These are phyloP conservation scores for Ariolimax columbianus DNA, from an alignment of 2,888 invertebrate genomes.

Conservation along the genomic window DNA sequence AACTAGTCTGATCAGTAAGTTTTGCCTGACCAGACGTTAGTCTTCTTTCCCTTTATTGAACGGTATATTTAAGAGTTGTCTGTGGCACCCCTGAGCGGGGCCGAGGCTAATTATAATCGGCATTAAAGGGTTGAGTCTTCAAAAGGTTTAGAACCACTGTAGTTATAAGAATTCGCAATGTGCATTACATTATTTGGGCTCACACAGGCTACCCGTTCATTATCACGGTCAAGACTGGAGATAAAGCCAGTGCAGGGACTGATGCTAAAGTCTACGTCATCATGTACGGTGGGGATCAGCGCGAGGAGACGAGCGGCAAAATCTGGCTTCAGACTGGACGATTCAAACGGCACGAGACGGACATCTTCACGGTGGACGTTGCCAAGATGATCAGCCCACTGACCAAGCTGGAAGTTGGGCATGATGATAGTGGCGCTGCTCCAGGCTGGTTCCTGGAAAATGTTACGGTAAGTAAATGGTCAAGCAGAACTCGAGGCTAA, in stretches of 20 bases:
- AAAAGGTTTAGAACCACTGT: too few species aligned
- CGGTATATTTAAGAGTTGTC: too few species aligned
- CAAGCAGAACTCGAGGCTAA: too few species aligned
- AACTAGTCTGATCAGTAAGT: too few species aligned
- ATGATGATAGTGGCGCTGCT: slow-evolving; percentile 76
- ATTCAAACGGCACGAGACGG: slow-evolving; percentile 74
- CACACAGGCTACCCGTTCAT: slow-evolving; percentile 73
- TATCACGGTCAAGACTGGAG: slow-evolving; percentile 76
- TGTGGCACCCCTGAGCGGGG: too few species aligned
- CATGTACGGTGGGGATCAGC: slow-evolving; percentile 70
- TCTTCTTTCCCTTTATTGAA: too few species aligned
- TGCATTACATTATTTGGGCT: background rate
- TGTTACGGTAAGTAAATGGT: slow-evolving; percentile 62
- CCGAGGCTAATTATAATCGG: too few species aligned
- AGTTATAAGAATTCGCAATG: too few species aligned
- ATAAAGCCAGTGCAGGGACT: slow-evolving; percentile 75
- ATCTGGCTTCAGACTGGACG: slow-evolving; percentile 76
- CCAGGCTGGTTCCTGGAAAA: slow-evolving; percentile 77
- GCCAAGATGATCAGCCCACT: slow-evolving; percentile 74
- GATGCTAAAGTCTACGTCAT: slow-evolving; percentile 75
- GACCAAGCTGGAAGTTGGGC: slow-evolving; percentile 76
- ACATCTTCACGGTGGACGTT: slow-evolving; percentile 76
- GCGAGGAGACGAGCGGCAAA: slow-evolving; percentile 74
- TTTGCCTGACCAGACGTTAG: too few species aligned
- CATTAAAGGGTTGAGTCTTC: too few species aligned